Percentiles rank a stretch among this genome's conserved stretches.
phyloP scores from a whole-genome alignment of 2,113 vertebrate genomes.

The Alosa alosa region DNA sequence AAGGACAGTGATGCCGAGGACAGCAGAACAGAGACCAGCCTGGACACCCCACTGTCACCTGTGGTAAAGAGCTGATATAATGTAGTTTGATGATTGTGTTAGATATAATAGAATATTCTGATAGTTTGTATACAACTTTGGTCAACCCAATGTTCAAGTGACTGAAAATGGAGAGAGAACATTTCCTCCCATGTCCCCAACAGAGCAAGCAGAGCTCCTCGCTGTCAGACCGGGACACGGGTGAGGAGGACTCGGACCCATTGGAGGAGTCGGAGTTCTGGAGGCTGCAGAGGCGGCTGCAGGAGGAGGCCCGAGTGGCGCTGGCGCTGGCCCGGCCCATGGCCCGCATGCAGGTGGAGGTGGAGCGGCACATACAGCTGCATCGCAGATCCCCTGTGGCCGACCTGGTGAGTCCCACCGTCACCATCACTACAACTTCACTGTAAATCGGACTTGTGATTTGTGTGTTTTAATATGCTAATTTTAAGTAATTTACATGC shows the following conservation, averaged over 20 bases:
- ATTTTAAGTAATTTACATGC: too few relatives aligned
- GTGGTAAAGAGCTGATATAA: conserved; percentile 70
- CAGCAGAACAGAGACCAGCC: conserved; percentile 94
- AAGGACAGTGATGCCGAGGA: conserved; percentile 96
- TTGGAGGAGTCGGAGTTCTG: conserved; percentile 95
- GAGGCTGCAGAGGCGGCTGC: conserved; percentile 87
- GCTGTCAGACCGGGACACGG: conserved; percentile 91
- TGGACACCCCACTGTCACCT: conserved; percentile 92
- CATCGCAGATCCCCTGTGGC: conserved; percentile 95
- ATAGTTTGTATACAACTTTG: neutral
- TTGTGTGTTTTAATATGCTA: too few relatives aligned
- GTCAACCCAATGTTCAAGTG: neutral
- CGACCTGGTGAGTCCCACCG: conserved; percentile 80
- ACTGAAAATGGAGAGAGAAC: neutral
- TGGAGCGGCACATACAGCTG: conserved; percentile 89
- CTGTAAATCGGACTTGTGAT: neutral
- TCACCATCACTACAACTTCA: neutral
- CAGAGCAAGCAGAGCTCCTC: conserved; percentile 98
- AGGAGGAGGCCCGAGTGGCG: conserved; percentile 94
- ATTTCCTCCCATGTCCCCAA: neutral
- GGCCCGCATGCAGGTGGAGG: conserved; percentile 98
- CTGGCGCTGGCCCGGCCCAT: conserved; percentile 94
- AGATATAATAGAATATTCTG: too few relatives aligned
- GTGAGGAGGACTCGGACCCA: conserved; percentile 91
- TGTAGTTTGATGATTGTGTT: too few relatives aligned